Base-by-base conservation (phyloP, 2,797 vertebrate species). In the Sphenopsis melanotis region DNA sequence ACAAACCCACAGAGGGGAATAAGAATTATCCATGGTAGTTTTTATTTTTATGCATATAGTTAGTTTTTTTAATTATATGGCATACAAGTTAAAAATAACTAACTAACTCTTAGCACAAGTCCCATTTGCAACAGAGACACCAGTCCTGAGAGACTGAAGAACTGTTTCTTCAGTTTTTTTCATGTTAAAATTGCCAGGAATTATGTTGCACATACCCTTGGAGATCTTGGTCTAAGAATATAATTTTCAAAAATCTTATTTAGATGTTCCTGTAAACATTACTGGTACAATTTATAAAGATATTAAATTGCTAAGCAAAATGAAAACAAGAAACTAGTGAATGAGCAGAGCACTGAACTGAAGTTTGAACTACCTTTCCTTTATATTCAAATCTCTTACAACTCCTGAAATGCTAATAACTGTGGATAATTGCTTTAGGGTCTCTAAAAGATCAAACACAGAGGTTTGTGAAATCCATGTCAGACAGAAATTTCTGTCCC, bases 81-180 rank as follows among this genome's bases (percentile, higher is more conserved):
- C 85, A 78, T 78, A 56, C 23, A 36, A 87, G 72, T 76, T 83
- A 91, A 89, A 97, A 96, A 93, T 89, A 91, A 21, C 72, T 60
- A 81, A 39, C 49, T 30, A 81, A 12, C 53, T 76, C 34, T 47
- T 57, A 81, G 72, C 13, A 6, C 21, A 61, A 83, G 27, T 69
- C 27, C 26, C 66, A 42, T 66, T 90, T 2, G 29, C 61, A 63
- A 59, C 80, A 75, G 56, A 32, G 65, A 68, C 27, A 69, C 18
- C 1, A 3, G 37, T 44, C 50, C 42, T 39, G 26, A 85, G 57
- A 85, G 87, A 66, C 0, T 46, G 44, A 53, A 89, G 53, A 69
- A 29, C 24, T 80, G 16, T 42, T 89, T 83, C 72, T 89, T 41
- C 61, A 87, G 24, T 59, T 82, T 74, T 69, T 17, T 68, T 85